These are phyloP conservation scores for Trachurus trachurus DNA, from an alignment of 2,797 vertebrate genomes.

Conservation along the genomic window DNA sequence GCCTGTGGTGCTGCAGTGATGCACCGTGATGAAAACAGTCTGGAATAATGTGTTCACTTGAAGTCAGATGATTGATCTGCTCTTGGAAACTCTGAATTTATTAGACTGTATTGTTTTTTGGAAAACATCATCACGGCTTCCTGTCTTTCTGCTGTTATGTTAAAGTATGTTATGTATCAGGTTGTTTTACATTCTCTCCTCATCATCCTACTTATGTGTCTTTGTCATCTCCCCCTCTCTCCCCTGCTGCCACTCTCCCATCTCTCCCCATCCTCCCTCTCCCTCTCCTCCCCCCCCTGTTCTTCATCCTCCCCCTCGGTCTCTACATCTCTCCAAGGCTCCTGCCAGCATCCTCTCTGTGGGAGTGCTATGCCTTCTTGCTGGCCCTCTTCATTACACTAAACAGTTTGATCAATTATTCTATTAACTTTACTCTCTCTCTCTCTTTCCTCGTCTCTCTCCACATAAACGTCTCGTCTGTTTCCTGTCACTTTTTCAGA, in stretches of 20 bases:
- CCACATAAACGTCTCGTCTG: neutral
- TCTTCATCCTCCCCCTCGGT: slow-evolving; percentile 40
- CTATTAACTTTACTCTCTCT: slow-evolving; percentile 39
- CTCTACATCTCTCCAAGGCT: slow-evolving; percentile 51
- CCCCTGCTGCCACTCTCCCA: slow-evolving; percentile 18
- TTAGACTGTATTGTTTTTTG: neutral
- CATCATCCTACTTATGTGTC: slow-evolving; percentile 25
- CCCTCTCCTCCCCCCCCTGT: slow-evolving; percentile 17
- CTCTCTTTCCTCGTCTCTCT: slow-evolving; percentile 2
- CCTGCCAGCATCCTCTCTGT: slow-evolving; percentile 64
- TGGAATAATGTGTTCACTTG: neutral
- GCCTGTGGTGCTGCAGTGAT: slow-evolving; percentile 1
- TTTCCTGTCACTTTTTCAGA: slow-evolving; percentile 65
- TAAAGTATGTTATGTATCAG: neutral
- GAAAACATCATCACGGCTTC: neutral
- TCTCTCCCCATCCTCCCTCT: neutral
- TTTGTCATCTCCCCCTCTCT: slow-evolving; percentile 21
- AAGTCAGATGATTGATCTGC: slow-evolving; percentile 23
- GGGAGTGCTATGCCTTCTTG: slow-evolving; percentile 56
- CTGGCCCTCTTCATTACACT: slow-evolving; percentile 57
- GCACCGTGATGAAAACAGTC: neutral
- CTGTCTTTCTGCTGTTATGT: neutral
- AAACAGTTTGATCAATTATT: slow-evolving; percentile 56
- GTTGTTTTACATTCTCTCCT: neutral
- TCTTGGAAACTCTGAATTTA: slow-evolving; percentile 3